Evolutionary conservation across 2,113 vertebrate species (phyloP).

Genomic region (Larimichthys crocea): DNA sequence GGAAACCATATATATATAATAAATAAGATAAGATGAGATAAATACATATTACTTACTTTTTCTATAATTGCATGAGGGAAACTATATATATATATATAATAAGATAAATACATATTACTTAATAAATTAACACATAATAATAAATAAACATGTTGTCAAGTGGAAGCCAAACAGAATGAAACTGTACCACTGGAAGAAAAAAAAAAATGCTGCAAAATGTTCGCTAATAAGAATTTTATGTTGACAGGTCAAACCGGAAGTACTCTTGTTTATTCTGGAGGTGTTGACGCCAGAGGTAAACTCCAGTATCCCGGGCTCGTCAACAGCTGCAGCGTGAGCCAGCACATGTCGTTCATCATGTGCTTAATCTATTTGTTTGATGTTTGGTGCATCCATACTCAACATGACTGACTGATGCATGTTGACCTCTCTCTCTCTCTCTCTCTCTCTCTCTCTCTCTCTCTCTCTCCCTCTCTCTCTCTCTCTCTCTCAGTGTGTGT

Average conservation of each 20-base stretch:
- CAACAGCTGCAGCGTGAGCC: slow-evolving; percentile 26
- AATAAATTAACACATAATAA: neutral
- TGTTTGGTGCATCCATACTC: neutral
- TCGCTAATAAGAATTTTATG: neutral
- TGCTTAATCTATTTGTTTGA: neutral
- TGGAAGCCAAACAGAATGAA: neutral
- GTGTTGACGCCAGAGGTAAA: neutral
- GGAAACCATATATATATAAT: too few relatives aligned
- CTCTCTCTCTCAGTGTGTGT: neutral
- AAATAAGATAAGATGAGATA: neutral
- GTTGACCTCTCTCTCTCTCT: neutral
- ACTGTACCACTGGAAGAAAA: neutral
- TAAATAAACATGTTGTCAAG: neutral
- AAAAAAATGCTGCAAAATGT: neutral
- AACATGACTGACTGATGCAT: neutral
- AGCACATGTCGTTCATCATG: neutral
- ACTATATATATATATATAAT: too few relatives aligned
- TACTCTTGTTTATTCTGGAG: fast-evolving
- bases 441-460: neutral
- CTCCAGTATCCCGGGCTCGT: neutral
- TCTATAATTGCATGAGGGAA: too few relatives aligned
- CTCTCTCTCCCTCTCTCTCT: neutral
- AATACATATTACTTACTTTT: neutral
- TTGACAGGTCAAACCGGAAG: slow-evolving; percentile 47
- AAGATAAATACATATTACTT: neutral